Conservation (phyloP, 2,888 invertebrate species). For the Eupeodes latifasciatus region DNA sequence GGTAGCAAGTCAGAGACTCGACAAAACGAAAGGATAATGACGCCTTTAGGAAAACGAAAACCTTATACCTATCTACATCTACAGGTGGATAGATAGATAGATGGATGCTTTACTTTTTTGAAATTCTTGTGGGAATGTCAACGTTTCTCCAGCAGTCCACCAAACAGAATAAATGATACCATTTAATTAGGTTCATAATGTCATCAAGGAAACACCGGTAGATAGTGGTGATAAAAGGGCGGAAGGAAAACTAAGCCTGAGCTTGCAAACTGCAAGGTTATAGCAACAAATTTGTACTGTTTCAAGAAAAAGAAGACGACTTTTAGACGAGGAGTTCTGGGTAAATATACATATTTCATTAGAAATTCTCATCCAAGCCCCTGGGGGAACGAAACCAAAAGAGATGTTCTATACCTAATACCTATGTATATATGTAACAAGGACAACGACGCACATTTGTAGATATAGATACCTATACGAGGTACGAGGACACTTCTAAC, state of each 20-base stretch:
- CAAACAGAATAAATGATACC: constrained; percentile 69
- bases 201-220: constrained; percentile 52
- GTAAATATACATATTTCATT: constrained; percentile 20
- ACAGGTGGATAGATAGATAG: constrained; percentile 60
- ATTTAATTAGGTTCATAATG: constrained; percentile 73
- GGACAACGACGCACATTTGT: neutral
- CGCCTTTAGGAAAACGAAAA: constrained; percentile 12
- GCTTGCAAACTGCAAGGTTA: neutral
- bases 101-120: constrained; percentile 54
- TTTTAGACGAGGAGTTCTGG: neutral
- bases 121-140: constrained; percentile 64
- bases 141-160: constrained; percentile 28
- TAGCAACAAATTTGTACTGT: neutral
- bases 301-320: neutral
- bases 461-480: too few relatives aligned
- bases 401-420: too few relatives aligned
- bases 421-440: too few relatives aligned
- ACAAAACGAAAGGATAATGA: constrained; percentile 25
- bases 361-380: neutral
- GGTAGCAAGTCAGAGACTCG: neutral
- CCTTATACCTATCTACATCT: neutral
- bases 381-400: neutral
- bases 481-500: too few relatives aligned
- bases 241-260: neutral
- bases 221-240: neutral